phyloP scores from a whole-genome alignment of 1,140 invertebrate genomes.

The Ectropis grisescens region DNA sequence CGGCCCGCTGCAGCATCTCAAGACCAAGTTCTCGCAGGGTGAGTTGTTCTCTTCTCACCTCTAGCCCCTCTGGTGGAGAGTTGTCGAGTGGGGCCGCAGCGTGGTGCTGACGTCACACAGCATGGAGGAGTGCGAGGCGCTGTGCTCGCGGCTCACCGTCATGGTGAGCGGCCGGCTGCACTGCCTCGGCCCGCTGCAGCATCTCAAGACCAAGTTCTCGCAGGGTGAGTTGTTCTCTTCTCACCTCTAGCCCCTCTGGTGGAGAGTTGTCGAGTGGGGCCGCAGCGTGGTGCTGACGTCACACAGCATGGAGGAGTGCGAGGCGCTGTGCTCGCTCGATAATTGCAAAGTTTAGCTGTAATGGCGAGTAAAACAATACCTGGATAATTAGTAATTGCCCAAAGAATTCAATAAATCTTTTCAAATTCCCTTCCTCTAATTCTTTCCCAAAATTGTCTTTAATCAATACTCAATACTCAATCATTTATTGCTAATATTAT shows the following conservation, averaged over 20 bases:
- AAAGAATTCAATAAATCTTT: no score
- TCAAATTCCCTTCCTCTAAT: no score
- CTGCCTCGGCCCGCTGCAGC: conserved; percentile 79
- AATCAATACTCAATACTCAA: no score
- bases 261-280: conserved; percentile 66
- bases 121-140: conserved; percentile 90
- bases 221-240: no score
- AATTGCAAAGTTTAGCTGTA: no score
- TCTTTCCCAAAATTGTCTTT: no score
- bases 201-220: conserved; percentile 78
- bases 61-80: no score
- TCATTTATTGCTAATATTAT: no score
- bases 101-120: conserved; percentile 86
- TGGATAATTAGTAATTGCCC: no score
- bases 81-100: conserved; percentile 77
- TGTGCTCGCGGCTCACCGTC: conserved; percentile 32
- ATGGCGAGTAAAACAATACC: no score
- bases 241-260: conserved; percentile 56
- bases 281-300: conserved; percentile 84
- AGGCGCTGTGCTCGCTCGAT: conserved; percentile 87
- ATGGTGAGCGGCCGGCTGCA: conserved; percentile 84
- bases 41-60: no score
- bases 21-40: conserved; percentile 77
- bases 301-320: conserved; percentile 90
- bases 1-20: conserved; percentile 79